A percentile compares a stretch with the other conserved stretches of the same genome.
Conservation (phyloP, 2,113 vertebrate genomes). For the Fulica atra region DNA sequence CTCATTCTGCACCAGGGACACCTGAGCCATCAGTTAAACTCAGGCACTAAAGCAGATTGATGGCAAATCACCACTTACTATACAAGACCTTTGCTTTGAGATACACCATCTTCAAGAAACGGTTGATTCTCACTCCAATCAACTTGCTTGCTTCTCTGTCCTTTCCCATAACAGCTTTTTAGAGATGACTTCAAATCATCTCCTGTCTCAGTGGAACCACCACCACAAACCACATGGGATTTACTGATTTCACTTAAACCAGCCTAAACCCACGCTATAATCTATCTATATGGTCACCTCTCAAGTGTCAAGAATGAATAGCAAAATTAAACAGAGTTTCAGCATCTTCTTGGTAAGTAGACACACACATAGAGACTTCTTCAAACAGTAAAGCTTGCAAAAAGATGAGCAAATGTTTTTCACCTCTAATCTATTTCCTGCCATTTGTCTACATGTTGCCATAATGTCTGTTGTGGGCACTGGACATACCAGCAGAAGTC, state of each 20-base stretch:
- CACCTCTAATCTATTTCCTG: background rate
- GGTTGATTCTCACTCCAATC: background rate
- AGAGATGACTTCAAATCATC: background rate
- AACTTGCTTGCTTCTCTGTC: background rate
- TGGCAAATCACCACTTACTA: background rate
- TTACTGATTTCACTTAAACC: background rate
- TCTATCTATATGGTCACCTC: background rate
- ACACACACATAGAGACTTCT: background rate
- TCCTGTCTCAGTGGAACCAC: background rate
- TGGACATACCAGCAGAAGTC: background rate
- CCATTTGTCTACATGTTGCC: background rate
- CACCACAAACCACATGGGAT: background rate
- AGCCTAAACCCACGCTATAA: background rate
- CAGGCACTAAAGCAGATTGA: background rate
- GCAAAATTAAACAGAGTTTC: background rate
- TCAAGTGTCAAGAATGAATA: background rate
- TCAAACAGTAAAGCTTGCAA: background rate
- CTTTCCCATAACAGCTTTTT: background rate
- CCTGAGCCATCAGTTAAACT: accelerated
- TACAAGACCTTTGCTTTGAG: background rate
- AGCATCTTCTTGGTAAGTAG: accelerated
- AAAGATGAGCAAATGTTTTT: background rate
- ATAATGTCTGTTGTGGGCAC: background rate
- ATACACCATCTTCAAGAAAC: background rate
- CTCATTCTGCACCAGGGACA: background rate